Evolutionary conservation across 2,113 vertebrate species (phyloP).

Genomic region (Muntiacus reevesi): DNA sequence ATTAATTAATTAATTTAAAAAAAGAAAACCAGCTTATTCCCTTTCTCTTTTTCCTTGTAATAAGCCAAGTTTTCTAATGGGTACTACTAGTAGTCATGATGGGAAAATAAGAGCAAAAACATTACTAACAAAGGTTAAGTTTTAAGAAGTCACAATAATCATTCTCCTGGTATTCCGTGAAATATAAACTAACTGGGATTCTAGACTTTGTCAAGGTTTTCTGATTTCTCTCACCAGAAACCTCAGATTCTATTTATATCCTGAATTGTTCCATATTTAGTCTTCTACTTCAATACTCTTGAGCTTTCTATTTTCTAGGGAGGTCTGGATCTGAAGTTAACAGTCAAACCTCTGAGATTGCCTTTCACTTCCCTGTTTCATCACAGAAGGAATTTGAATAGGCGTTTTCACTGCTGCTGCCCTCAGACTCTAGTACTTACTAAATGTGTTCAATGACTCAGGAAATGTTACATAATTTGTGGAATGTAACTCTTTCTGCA

Average conservation of each 20-base stretch:
- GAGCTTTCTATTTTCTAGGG: neutral
- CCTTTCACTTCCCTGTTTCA: neutral
- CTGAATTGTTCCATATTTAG: neutral
- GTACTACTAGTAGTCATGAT: neutral
- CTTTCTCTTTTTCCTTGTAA: neutral
- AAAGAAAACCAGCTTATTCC: neutral
- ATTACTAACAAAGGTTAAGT: neutral
- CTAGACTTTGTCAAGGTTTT: neutral
- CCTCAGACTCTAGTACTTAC: neutral
- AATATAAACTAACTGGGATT: neutral
- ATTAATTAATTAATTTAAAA: neutral
- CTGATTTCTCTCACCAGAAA: neutral
- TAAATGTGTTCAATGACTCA: neutral
- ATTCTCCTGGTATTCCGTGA: neutral
- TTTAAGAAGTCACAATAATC: neutral
- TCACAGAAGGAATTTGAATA: neutral
- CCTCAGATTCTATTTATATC: neutral
- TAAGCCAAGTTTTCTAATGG: neutral
- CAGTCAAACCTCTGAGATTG: neutral
- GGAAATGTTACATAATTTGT: neutral
- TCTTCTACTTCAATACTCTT: neutral
- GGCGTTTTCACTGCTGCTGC: neutral
- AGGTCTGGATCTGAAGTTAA: neutral
- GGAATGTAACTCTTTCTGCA: neutral
- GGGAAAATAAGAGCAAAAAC: neutral